phyloP scores from a whole-genome alignment of 37 sponge, comb jelly and placozoan species.

The Mnemiopsis leidyi region DNA sequence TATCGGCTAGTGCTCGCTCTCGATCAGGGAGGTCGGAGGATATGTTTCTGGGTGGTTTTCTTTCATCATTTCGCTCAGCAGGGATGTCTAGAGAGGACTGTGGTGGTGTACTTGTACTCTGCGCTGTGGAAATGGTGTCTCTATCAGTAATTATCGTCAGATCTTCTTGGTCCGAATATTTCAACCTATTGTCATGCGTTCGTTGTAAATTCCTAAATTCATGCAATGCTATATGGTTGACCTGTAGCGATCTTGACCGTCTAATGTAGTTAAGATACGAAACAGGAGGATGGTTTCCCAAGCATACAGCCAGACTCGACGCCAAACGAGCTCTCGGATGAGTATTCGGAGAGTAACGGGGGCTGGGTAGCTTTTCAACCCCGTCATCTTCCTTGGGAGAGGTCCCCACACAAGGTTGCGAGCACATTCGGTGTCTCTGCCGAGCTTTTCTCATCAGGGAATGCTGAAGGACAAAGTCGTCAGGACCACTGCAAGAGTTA shows the following conservation, averaged over 20 bases:
- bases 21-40: not conserved
- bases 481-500: not conserved
- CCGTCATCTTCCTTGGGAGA: not conserved
- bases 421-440: not conserved
- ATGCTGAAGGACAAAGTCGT: conserved; percentile 19
- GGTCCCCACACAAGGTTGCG: conserved; percentile 12
- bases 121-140: not conserved
- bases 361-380: conserved; percentile 16
- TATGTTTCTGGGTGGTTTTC: not conserved
- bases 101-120: not conserved
- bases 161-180: conserved; percentile 1
- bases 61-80: not conserved
- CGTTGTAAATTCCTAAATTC: conserved; percentile 50
- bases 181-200: not conserved
- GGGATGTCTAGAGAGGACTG: not conserved
- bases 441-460: not conserved
- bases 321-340: conserved; percentile 24
- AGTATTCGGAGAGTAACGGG: conserved; percentile 25
- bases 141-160: not conserved
- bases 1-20: not conserved
- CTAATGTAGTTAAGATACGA: conserved; percentile 10
- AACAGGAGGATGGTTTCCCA: conserved; percentile 60
- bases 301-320: not conserved
- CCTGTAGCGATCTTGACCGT: conserved; percentile 37
- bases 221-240: conserved; percentile 56